Conservation (phyloP, 2,113 vertebrate genomes). For the Athene noctua region DNA sequence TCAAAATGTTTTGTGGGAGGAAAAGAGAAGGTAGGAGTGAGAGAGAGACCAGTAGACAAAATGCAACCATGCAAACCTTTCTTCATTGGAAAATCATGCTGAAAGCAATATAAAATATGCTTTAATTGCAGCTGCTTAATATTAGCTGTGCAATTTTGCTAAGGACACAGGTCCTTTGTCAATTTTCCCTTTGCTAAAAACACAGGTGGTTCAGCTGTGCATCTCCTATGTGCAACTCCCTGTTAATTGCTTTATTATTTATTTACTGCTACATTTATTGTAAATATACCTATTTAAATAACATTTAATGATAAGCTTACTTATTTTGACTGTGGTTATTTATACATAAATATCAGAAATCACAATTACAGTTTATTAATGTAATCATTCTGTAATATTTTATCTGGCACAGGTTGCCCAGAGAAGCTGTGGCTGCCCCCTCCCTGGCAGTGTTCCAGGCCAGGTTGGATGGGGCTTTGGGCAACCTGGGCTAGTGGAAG, state of each 20-base stretch:
- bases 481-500: too few relatives aligned
- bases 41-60: not conserved
- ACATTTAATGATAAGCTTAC: not conserved
- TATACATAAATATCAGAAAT: not conserved
- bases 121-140: not conserved
- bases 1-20: not conserved
- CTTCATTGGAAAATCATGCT: not conserved
- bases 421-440: too few relatives aligned
- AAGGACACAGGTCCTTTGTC: too few relatives aligned
- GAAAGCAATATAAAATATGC: not conserved
- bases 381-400: not conserved
- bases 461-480: too few relatives aligned
- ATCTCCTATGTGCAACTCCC: not conserved
- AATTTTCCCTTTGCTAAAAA: not conserved
- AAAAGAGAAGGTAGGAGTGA: not conserved
- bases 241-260: not conserved
- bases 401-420: not conserved
- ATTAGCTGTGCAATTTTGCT: not conserved
- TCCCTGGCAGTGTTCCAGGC: too few relatives aligned
- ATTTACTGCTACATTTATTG: not conserved
- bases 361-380: not conserved
- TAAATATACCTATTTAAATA: not conserved
- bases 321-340: not conserved
- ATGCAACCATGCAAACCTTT: not conserved
- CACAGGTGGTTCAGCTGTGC: too few relatives aligned